phyloP scores from a whole-genome alignment of 2,888 invertebrate species.

The Hybos culiciformis region DNA sequence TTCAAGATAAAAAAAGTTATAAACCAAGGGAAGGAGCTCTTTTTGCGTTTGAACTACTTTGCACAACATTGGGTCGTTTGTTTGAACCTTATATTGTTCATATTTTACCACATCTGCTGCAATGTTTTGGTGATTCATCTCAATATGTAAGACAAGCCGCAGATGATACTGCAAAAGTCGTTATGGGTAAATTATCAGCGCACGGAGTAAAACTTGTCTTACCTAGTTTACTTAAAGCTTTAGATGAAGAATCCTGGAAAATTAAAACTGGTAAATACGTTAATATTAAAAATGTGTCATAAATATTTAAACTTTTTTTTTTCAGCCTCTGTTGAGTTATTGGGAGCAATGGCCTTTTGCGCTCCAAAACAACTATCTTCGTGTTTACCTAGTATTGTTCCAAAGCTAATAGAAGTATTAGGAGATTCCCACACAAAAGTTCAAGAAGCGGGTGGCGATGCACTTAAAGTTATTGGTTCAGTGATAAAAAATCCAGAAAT shows the following conservation, averaged over 20 bases:
- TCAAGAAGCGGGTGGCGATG: constrained; percentile 92
- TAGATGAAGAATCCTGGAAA: constrained; percentile 97
- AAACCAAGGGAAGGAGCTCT: constrained; percentile 89
- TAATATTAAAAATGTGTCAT: too few relatives aligned
- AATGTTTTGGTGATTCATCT: constrained; percentile 92
- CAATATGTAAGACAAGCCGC: constrained; percentile 93
- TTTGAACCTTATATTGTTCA: constrained; percentile 99
- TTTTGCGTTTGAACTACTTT: constrained; percentile 95
- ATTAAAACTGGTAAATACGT: too few relatives aligned
- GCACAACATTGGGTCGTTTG: constrained; percentile 73
- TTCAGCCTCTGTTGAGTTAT: constrained; percentile 85
- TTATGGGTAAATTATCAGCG: constrained; percentile 87
- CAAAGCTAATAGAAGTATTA: constrained; percentile 89
- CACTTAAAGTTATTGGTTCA: constrained; percentile 88
- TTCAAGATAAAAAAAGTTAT: constrained; percentile 94
- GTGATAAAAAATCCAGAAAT: constrained; percentile 98
- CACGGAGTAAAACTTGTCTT: constrained; percentile 96
- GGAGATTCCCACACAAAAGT: constrained; percentile 97
- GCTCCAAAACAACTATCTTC: constrained; percentile 97
- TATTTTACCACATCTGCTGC: constrained; percentile 83
- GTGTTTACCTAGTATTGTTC: constrained; percentile 95
- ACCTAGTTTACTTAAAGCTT: constrained; percentile 80
- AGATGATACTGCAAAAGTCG: constrained; percentile 90
- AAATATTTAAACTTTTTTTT: too few relatives aligned
- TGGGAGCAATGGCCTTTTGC: constrained; percentile 98